These are phyloP conservation scores for Caenorhabditis panamensis DNA, from an alignment of 2,888 invertebrate genomes.

Conservation along the genomic window DNA sequence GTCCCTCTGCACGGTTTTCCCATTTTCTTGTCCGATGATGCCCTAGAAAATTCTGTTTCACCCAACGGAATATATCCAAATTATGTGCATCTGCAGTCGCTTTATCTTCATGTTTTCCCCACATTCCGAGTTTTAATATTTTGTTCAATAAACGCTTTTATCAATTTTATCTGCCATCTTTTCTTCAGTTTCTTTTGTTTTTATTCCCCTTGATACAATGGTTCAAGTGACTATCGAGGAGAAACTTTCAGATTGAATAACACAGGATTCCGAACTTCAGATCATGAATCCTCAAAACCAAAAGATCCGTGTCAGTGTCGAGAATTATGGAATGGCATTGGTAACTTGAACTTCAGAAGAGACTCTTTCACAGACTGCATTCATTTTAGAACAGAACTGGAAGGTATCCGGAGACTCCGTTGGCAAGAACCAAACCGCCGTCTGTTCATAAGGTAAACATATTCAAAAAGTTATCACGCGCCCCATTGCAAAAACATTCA, in stretches of 20 bases:
- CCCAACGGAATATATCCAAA: slow-evolving; percentile 10
- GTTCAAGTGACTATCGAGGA: slow-evolving; percentile 27
- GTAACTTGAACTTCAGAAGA: neutral
- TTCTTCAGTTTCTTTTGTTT: neutral
- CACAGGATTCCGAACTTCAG: slow-evolving; percentile 4
- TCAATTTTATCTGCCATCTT: neutral
- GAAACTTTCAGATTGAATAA: neutral
- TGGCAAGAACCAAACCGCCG: slow-evolving; percentile 22
- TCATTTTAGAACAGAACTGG: slow-evolving; percentile 2
- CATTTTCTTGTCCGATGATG: slow-evolving; percentile 46
- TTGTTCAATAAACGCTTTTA: slow-evolving; percentile 25
- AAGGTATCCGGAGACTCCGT: slow-evolving; percentile 19
- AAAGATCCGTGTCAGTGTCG: neutral
- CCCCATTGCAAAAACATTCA: too few relatives aligned
- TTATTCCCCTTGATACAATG: slow-evolving; percentile 20
- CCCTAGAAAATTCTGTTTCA: slow-evolving; percentile 26
- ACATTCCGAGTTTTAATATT: slow-evolving; percentile 40
- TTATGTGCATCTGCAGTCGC: slow-evolving; percentile 26
- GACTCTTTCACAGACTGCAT: neutral
- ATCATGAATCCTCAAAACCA: slow-evolving; percentile 13
- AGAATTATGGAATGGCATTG: neutral
- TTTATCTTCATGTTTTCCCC: slow-evolving; percentile 29
- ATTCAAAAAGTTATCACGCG: neutral
- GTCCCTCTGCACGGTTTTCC: slow-evolving; percentile 33
- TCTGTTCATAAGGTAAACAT: slow-evolving; percentile 31